Conservation (phyloP, 2,797 vertebrate genomes). For the Megalops cyprinoides region DNA sequence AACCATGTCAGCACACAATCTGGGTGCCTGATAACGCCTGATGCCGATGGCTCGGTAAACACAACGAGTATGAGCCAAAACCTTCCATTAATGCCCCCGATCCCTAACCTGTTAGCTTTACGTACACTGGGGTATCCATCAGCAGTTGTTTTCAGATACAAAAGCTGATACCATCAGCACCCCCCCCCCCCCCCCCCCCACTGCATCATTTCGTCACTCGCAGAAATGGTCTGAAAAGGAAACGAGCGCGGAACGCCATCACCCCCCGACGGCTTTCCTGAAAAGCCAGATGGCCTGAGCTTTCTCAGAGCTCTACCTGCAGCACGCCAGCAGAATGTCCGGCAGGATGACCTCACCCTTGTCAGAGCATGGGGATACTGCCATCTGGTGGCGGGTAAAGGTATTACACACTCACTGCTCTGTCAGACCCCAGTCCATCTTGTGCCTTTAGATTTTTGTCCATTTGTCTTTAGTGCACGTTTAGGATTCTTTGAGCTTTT, state of each 20-base stretch:
- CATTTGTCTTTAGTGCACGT: not conserved
- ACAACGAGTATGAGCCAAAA: no score
- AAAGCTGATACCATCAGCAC: no score
- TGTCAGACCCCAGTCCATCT: no score
- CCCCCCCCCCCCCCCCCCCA: no score
- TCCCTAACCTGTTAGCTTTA: no score
- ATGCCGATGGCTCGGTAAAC: no score
- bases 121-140: not conserved
- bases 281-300: not conserved
- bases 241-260: not conserved
- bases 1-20: no score
- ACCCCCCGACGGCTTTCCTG: not conserved
- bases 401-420: conserved; percentile 28
- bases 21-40: no score
- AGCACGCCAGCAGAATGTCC: conserved; percentile 14
- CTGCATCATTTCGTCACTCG: no score
- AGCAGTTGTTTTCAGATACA: not conserved
- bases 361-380: conserved; percentile 60
- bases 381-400: conserved; percentile 68
- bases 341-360: conserved; percentile 17
- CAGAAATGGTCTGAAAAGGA: no score
- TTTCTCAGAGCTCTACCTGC: not conserved
- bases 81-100: no score
- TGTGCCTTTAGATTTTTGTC: not conserved
- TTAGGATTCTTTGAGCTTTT: not conserved